Conservation (phyloP, 2,888 invertebrate species). For the Drosophila suboccidentalis region DNA sequence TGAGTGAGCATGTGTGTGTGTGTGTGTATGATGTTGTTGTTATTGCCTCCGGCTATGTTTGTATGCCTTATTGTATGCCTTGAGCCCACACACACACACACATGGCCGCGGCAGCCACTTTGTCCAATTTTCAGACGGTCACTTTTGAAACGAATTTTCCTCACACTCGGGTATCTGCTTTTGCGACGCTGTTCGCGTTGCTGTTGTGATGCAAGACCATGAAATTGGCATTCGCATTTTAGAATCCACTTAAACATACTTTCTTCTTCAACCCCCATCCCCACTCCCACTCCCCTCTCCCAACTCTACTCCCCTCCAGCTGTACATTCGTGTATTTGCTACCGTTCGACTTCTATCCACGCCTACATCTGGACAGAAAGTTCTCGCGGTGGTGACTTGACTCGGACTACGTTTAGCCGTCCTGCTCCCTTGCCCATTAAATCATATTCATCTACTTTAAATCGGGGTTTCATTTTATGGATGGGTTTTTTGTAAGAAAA, state of each 20-base stretch:
- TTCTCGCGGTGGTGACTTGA: constrained; percentile 28
- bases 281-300: neutral
- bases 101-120: constrained; percentile 68
- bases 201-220: constrained; percentile 79
- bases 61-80: constrained; percentile 80
- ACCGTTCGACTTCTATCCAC: constrained; percentile 30
- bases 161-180: constrained; percentile 43
- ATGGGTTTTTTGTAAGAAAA: too few relatives aligned
- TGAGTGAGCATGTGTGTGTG: constrained; percentile 27
- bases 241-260: constrained; percentile 76
- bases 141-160: constrained; percentile 75
- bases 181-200: constrained; percentile 57
- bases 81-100: constrained; percentile 57
- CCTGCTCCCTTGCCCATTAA: neutral
- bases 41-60: constrained; percentile 65
- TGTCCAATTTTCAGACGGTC: constrained; percentile 81
- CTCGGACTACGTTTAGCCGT: neutral
- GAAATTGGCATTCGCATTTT: constrained; percentile 80
- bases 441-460: constrained; percentile 4
- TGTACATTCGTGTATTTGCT: constrained; percentile 25
- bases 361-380: constrained; percentile 18
- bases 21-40: constrained; percentile 51
- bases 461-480: neutral
- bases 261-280: constrained; percentile 62
- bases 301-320: constrained; percentile 7